These are phyloP conservation scores for Dexiosoma caninum DNA, from an alignment of 2,888 invertebrate genomes.

Conservation along the genomic window DNA sequence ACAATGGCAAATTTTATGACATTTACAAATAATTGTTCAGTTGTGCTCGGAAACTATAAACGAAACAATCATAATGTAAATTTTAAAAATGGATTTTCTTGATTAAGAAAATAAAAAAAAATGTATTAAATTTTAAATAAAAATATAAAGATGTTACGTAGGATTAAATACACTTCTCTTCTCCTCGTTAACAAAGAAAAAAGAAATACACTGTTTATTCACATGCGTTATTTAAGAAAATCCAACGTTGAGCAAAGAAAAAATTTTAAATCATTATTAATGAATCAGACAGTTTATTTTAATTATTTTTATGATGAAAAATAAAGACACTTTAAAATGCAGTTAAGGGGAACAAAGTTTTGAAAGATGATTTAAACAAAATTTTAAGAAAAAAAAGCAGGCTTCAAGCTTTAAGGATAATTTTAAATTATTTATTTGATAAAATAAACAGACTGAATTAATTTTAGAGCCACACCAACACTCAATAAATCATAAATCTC, in stretches of 20 bases:
- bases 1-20: conserved; percentile 20
- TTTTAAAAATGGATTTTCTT: background rate
- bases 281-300: conserved; percentile 24
- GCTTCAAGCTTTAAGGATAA: conserved; percentile 1
- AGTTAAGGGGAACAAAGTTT: background rate
- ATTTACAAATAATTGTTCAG: conserved; percentile 38
- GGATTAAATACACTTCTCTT: background rate
- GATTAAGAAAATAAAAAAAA: background rate
- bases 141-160: conserved; percentile 37
- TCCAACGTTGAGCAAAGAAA: background rate
- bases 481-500: conserved; percentile 35
- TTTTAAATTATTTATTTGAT: background rate
- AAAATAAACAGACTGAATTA: conserved; percentile 28
- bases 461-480: conserved; percentile 36
- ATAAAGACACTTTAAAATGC: background rate
- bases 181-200: no score
- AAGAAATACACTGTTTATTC: conserved; percentile 15
- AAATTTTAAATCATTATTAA: conserved; percentile 26
- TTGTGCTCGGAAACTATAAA: conserved; percentile 9
- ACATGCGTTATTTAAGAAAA: background rate
- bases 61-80: conserved; percentile 4
- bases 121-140: background rate
- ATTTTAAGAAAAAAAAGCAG: background rate
- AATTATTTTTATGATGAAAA: background rate
- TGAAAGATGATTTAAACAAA: background rate